phyloP scores from a whole-genome alignment of 2,113 vertebrate genomes.

The Climacteris rufus region DNA sequence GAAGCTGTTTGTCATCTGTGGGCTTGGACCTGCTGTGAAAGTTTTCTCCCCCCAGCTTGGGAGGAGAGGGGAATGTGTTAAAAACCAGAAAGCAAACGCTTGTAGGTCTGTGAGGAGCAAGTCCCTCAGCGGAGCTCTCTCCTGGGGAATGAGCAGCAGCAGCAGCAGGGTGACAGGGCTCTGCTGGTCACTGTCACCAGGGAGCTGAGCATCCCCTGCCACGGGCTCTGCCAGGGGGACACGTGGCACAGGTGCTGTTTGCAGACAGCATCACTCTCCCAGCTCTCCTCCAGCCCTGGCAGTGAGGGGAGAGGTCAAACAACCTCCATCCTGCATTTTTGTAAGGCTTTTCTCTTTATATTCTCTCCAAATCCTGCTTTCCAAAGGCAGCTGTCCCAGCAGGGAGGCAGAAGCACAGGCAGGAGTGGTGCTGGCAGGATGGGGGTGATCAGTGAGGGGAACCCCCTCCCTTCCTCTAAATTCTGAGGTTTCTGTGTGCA shows the following conservation, averaged over 20 bases:
- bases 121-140: rapidly evolving
- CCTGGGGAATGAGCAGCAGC: not conserved
- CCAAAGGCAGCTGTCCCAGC: not conserved
- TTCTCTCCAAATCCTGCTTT: not conserved
- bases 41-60: not conserved
- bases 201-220: not conserved
- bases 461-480: not conserved
- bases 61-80: not conserved
- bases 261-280: rapidly evolving
- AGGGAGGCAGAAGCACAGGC: not conserved
- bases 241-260: rapidly evolving
- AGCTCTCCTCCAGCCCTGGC: rapidly evolving
- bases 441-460: not conserved
- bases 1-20: not conserved
- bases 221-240: not conserved
- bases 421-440: not conserved
- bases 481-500: not conserved
- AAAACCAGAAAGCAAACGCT: not conserved
- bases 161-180: not conserved
- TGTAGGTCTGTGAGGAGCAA: not conserved
- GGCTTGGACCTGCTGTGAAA: not conserved
- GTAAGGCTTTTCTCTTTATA: not conserved
- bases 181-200: not conserved
- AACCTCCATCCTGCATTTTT: not conserved
- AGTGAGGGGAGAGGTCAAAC: not conserved